phyloP scores from a whole-genome alignment of 2,888 invertebrate species.

The Bhutanitis thaidina region DNA sequence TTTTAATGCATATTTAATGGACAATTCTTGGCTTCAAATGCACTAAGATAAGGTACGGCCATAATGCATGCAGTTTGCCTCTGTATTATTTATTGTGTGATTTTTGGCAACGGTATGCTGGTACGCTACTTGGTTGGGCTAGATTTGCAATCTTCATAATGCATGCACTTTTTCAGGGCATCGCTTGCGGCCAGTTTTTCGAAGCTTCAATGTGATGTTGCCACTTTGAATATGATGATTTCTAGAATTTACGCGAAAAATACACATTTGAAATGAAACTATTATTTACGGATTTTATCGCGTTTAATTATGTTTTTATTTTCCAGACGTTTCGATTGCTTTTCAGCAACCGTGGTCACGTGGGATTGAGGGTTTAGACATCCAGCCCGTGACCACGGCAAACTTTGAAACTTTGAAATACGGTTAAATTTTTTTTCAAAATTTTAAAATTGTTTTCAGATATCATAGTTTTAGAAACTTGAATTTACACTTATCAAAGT shows the following conservation, averaged over 20 bases:
- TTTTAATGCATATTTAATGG: conserved; percentile 80
- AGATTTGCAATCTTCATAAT: conserved; percentile 79
- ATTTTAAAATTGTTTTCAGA: too few species aligned
- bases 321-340: too few species aligned
- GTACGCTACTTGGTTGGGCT: conserved; percentile 70
- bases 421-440: too few species aligned
- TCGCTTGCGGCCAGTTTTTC: conserved; percentile 47
- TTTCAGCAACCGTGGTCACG: too few species aligned
- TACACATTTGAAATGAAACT: too few species aligned
- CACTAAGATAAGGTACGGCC: conserved; percentile 76
- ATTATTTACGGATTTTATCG: background rate
- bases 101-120: conserved; percentile 74
- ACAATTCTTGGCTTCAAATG: conserved; percentile 79
- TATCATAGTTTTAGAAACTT: too few species aligned
- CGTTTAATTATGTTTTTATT: too few species aligned
- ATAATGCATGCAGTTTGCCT: conserved; percentile 78
- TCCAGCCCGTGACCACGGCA: too few species aligned
- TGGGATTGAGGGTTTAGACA: too few species aligned
- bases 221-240: conserved; percentile 19
- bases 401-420: too few species aligned
- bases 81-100: conserved; percentile 77
- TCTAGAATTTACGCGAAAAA: too few species aligned
- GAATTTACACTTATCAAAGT: too few species aligned
- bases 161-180: conserved; percentile 71
- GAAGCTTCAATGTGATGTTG: conserved; percentile 38